Evolutionary conservation across 53 echinoderm and acorn worm genomes (phyloP).

Genomic region (Echinometra lucunter): DNA sequence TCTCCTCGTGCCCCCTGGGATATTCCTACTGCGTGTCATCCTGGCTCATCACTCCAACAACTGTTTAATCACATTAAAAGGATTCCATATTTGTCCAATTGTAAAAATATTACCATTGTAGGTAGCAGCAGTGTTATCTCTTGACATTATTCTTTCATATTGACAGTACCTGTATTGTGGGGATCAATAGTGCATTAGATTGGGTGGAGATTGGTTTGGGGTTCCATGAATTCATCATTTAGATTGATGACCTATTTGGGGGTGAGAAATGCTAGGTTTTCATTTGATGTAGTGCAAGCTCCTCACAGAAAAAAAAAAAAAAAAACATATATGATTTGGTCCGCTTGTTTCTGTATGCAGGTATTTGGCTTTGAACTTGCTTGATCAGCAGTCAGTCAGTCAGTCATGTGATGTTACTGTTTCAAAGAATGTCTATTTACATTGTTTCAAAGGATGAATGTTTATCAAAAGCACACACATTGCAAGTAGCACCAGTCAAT

Average conservation of each 20-base stretch:
- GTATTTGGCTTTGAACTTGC: neutral
- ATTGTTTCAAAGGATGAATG: neutral
- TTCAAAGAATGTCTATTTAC: neutral
- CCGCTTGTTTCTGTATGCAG: slow-evolving; percentile 16
- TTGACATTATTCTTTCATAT: neutral
- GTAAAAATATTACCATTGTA: slow-evolving; percentile 26
- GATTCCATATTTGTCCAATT: slow-evolving; percentile 29
- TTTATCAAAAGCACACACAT: neutral
- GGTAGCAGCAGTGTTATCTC: neutral
- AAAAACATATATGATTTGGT: no score
- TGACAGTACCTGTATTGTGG: neutral
- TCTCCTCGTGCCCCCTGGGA: neutral
- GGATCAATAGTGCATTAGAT: slow-evolving; percentile 36
- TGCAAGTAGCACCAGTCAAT: neutral
- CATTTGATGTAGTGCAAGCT: neutral
- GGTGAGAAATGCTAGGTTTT: neutral
- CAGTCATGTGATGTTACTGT: slow-evolving; percentile 13
- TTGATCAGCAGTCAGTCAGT: slow-evolving; percentile 13
- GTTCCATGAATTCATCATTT: slow-evolving; percentile 5
- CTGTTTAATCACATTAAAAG: slow-evolving; percentile 37
- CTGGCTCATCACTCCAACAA: neutral
- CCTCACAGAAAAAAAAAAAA: neutral
- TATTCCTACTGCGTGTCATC: neutral
- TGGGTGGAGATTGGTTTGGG: neutral
- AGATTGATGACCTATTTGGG: slow-evolving; percentile 4